Evolutionary conservation across 2,113 vertebrate species (phyloP).

Genomic region (Colius striatus): DNA sequence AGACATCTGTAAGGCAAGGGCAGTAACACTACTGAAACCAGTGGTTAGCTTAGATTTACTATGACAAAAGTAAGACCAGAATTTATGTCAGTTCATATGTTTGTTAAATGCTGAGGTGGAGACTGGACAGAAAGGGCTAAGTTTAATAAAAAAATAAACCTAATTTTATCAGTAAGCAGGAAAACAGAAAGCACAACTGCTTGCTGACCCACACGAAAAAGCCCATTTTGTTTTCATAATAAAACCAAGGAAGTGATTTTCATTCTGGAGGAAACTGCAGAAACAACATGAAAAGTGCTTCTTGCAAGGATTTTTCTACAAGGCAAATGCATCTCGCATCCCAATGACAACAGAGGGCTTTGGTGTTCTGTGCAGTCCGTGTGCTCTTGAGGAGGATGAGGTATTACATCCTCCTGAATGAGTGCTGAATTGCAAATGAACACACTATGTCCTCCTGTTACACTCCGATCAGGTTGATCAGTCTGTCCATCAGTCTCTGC

Average conservation of each 20-base stretch:
- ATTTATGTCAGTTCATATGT: neutral
- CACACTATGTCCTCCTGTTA: neutral
- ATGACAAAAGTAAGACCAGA: neutral
- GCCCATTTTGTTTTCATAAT: neutral
- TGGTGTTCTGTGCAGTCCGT: neutral
- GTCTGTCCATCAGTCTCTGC: neutral
- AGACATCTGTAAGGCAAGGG: fast-evolving
- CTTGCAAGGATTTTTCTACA: conserved; percentile 6
- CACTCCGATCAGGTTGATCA: neutral
- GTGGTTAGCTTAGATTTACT: neutral
- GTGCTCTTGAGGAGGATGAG: neutral
- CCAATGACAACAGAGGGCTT: neutral
- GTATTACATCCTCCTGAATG: neutral
- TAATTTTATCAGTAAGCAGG: neutral
- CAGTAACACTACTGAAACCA: neutral
- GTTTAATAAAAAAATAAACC: neutral
- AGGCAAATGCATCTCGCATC: neutral
- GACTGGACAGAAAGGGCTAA: neutral
- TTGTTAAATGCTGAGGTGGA: neutral
- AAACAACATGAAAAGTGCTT: neutral
- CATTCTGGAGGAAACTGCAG: neutral
- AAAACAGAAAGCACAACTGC: neutral
- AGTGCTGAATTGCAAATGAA: neutral
- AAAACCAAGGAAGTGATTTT: conserved; percentile 29
- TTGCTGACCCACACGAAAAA: neutral